A percentile compares a stretch with the other conserved stretches of the same genome.
These are phyloP conservation scores for Etheostoma cragini DNA, from an alignment of 2,113 vertebrate genomes.

Conservation along the genomic window DNA sequence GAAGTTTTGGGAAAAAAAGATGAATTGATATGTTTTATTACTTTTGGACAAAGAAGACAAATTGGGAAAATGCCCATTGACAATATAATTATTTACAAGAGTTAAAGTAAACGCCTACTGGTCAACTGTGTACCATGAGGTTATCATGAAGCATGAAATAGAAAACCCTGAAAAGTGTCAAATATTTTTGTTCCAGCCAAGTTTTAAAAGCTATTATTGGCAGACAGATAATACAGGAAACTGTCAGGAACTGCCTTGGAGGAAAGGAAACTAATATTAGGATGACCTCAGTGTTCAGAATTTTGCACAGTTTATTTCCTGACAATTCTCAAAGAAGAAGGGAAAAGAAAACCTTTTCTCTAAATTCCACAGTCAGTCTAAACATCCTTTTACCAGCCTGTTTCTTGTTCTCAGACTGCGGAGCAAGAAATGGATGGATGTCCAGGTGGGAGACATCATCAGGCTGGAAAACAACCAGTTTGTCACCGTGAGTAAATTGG, in stretches of 20 bases:
- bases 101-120: background rate
- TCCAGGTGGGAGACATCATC: constrained; percentile 97
- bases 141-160: background rate
- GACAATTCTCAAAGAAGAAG: constrained; percentile 10
- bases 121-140: background rate
- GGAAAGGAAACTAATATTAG: constrained; percentile 29
- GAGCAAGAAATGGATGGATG: constrained; percentile 94
- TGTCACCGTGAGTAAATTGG: constrained; percentile 88
- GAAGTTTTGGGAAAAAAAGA: background rate
- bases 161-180: constrained; percentile 7
- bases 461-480: constrained; percentile 95
- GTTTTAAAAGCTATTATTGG: background rate
- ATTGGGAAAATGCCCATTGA: background rate
- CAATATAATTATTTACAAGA: too few species aligned
- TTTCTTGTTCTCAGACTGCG: constrained; percentile 84
- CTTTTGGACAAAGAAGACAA: background rate
- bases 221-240: constrained; percentile 42
- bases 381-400: background rate
- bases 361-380: background rate
- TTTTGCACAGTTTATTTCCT: constrained; percentile 18
- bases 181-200: constrained; percentile 5
- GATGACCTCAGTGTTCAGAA: constrained; percentile 22
- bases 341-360: constrained; percentile 2
- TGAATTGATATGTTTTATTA: background rate
- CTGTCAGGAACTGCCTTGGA: constrained; percentile 21